Base-by-base conservation (phyloP, 2,888 invertebrate species). In the Quadroppia sp. region DNA sequence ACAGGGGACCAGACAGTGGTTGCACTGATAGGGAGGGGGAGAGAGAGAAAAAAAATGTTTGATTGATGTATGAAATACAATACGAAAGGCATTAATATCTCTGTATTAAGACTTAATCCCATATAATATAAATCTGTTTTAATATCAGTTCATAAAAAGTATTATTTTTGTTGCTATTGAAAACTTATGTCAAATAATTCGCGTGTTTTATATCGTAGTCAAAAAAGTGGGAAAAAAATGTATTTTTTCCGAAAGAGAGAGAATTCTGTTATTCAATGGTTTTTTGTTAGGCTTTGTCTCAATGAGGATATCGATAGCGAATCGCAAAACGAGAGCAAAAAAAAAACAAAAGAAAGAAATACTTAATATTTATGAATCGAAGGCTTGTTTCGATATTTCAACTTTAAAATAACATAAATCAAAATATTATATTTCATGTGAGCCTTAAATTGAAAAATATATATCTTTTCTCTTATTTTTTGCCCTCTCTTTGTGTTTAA, bases 391-490 rank as follows among this genome's bases (percentile, higher is more conserved):
- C 59, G 59, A 59, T 59, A 59, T 59, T 59, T 59, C 59, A 59
- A 59, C 59, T 59, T 59, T 59, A 59, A 59, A 59, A 59, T 32
- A 30, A 15, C 59, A 59, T 59, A 59, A 59, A 59, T 59, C 59
- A 59, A 59, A 59, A 59, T 30, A 53, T 53, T 53, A 59, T 59
- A 59, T 59, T 59, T 59, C 32, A 59, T 59, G 28, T 59, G 28
- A 53, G 13, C 20, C 23, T 53, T 53, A 23, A 23, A 53, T 53
- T 53, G 53, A 53, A 53, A 53, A 53, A 53, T 23, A 53, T 53
- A 53, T 53, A 53, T 53, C 20, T 53, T 3, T 53, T 45, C 36
- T 36, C 15, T 45, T 45, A 36, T 36, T 36, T 36, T 36, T 36
- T 7, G 36, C 4, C 11, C 15, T n/a, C n/a, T n/a, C n/a, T n/a